Base-by-base conservation (phyloP, 2,113 vertebrate genomes). In the Saguinus midas region DNA sequence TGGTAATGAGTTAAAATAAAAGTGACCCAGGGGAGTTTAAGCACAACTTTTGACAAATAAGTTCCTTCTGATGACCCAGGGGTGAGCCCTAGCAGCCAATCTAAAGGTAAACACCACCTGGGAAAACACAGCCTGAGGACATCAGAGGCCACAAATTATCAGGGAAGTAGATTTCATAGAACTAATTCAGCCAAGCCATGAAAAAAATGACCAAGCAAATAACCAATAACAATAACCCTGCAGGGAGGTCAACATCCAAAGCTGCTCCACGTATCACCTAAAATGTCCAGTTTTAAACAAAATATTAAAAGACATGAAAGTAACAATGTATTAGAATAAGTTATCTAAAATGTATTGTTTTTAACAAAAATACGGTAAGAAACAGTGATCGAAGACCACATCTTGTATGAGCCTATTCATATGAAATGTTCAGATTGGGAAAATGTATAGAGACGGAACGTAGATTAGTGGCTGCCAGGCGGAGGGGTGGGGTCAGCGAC, bases 401-500 rank as follows among this genome's bases (percentile, higher is more conserved):
- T 58, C 18, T 55, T 88, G 2, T 32, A 37, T 18, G 16, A 75
- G 9, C 25, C 8, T 7, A 40, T 57, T 76, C 57, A 16, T 45
- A 50, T 35, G 32, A 84, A 84, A 21, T 78, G 12, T 52, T 82
- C 5, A 81, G 35, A 73, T 17, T 52, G 6, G 32, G 29, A 73
- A 61, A 73, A 73, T 61, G 11, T 21, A 68, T 16, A 61, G 64
- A 55, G 8, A 50, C n/a, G 40, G n/a, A 50, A 79, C 79, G n/a
- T 14, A 52, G 52, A 80, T 86, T 11, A 43, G 12, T 61, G 7
- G n/a, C n/a, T 37, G 1, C 10, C 21, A 78, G 17, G 16, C 12
- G 16, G 5, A 37, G 27, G 8, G 9, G 3, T n/a, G 3, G 5
- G 12, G 18, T 48, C 11, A 20, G 12, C 5, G 4, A 8, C 52